Conservation (phyloP, 1,140 invertebrate species). For the Bombus pascuorum region DNA sequence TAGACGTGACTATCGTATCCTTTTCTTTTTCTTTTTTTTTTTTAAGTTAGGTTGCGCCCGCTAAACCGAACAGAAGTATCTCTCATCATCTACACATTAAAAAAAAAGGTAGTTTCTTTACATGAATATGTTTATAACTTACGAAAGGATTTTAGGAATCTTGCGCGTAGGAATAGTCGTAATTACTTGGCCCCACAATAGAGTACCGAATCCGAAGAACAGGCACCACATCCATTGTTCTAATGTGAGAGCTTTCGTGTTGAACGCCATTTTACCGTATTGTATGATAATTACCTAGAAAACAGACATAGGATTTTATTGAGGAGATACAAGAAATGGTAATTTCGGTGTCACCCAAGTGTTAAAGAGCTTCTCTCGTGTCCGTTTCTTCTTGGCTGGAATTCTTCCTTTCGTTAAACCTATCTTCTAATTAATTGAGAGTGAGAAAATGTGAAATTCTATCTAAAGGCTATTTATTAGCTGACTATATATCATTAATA, state of each 20-base stretch:
- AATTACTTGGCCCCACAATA: slow-evolving; percentile 98
- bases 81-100: slow-evolving; percentile 48
- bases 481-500: neutral
- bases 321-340: neutral
- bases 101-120: slow-evolving; percentile 27
- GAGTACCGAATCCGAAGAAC: slow-evolving; percentile 97
- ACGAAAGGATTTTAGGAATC: slow-evolving; percentile 97
- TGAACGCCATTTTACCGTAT: slow-evolving; percentile 98
- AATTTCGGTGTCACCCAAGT: neutral
- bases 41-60: slow-evolving; percentile 8
- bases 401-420: slow-evolving; percentile 12
- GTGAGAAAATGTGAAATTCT: neutral
- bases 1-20: neutral
- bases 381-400: slow-evolving; percentile 4
- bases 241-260: slow-evolving; percentile 92
- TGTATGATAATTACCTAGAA: slow-evolving; percentile 96
- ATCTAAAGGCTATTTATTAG: neutral
- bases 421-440: slow-evolving; percentile 7
- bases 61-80: slow-evolving; percentile 47
- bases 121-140: slow-evolving; percentile 82
- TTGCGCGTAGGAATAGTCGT: slow-evolving; percentile 97
- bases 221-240: slow-evolving; percentile 99
- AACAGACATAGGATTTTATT: slow-evolving; percentile 47
- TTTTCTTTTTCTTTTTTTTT: neutral
- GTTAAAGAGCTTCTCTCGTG: neutral